Base-by-base conservation (phyloP, 2,113 vertebrate genomes). In the Percopsis transmontana region DNA sequence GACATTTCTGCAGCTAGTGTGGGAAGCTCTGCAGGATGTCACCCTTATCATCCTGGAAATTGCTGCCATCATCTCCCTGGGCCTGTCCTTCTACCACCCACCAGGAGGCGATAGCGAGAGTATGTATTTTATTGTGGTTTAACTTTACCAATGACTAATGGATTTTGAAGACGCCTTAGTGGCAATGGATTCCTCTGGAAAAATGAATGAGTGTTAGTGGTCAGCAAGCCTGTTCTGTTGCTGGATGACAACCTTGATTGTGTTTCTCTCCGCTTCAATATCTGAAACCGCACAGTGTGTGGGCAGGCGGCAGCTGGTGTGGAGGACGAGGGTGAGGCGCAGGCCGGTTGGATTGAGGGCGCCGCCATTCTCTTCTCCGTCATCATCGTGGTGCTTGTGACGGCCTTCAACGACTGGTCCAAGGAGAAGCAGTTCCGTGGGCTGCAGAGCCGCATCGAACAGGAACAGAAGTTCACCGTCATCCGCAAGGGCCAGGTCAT, bases 341-440 rank as follows among this genome's bases (percentile, higher is more conserved):
- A 98, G 85, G 94, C 97, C 0, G 96, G 97, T 69, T 99, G 97
- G 97, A 99, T 99, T 0, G 97, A 99, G 80, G 96, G 96, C 0
- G 96, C 96, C 0, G 97, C 97, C 73, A 99, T 99, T 85, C 77
- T 99, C 2, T 96, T 97, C 74, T 99, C 97, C 0, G 97, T 99
- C 67, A 93, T 95, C 82, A 96, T 98, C 0, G 96, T 99, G 79
- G 97, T 99, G 42, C 87, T 99, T 62, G 96, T 99, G 81, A 99
- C 97, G 0, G 97, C 97, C 19, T 99, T 99, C 85, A 98, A 98
- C 0, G 97, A 99, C 33, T 99, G 97, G 97, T 98, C 96, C 85
- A 99, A 99, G 62, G 97, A 99, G 86, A 98, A 97, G 81, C 97
- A 99, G 54, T 99, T 99, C 88, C 93, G 97, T 0, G 97, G 97